phyloP scores from a whole-genome alignment of 2,797 vertebrate genomes.

The Monodelphis domestica region DNA sequence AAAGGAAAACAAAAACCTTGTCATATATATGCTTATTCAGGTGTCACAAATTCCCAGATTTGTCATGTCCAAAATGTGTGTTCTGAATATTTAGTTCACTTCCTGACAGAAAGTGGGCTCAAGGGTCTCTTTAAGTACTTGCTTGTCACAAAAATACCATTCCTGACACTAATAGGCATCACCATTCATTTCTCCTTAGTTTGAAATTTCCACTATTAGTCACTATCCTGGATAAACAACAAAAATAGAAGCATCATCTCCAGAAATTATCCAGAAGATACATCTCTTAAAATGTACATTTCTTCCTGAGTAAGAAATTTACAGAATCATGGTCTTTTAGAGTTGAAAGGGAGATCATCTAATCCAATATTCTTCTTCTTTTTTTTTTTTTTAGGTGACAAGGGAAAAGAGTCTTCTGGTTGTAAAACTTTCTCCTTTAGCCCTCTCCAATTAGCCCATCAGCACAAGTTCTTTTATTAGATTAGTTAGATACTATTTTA shows the following conservation, averaged over 20 bases:
- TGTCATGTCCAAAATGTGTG: background rate
- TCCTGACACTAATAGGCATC: background rate
- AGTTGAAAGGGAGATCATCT: background rate
- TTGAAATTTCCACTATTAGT: background rate
- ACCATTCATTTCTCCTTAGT: background rate
- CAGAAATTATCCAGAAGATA: too few relatives aligned
- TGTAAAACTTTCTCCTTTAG: background rate
- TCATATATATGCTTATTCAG: background rate
- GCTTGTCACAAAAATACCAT: background rate
- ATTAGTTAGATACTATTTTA: background rate
- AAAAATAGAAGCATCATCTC: background rate
- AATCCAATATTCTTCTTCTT: background rate
- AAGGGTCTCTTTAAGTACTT: background rate
- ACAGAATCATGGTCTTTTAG: background rate
- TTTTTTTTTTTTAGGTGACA: background rate
- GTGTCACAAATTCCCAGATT: background rate
- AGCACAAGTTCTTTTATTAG: background rate
- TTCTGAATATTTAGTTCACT: background rate
- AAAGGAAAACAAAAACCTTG: background rate
- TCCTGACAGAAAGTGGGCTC: background rate
- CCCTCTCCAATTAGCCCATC: background rate
- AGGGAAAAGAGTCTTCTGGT: background rate
- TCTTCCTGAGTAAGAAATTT: background rate
- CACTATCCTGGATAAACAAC: background rate
- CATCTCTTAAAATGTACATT: background rate